Base-by-base conservation (phyloP, 2,888 invertebrate species). In the Lepetodrilus schrolli region DNA sequence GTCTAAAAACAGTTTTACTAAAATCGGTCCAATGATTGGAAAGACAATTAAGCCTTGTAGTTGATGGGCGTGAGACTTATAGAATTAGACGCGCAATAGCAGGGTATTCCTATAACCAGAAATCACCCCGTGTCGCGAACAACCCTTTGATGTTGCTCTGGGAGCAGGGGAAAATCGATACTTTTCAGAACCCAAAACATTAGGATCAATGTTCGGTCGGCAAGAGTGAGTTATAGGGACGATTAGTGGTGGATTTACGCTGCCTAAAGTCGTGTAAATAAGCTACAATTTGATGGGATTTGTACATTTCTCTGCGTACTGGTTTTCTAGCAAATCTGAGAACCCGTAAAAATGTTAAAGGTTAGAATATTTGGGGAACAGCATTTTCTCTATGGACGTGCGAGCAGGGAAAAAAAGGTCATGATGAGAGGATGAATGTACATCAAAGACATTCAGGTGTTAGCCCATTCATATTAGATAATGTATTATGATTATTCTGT, bases 221-320 rank as follows among this genome's bases (percentile, higher is more conserved):
- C 30, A 10, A 30, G 30, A 58, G 58, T 26, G 58, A 58, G 30
- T 58, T 58, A 58, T 58, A 30, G 26, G 23, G 34, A 58, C 58
- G 58, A 58, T 58, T 58, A 58, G 58, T 26, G 30, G 30, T n/a
- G 30, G 34, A 58, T 58, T 58, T 58, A 58, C 58, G 30, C n/a
- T 34, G 34, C 34, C 26, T 34, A 58, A 58, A 58, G 58, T 58
- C 58, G 58, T 30, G 58, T 58, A 58, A 58, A 58, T 58, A 58
- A 58, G 58, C 58, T 58, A 58, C 58, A 58, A 58, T 58, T 58
- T 58, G 58, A 58, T 30, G 30, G 58, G 58, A 58, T 58, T 58
- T 58, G 58, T 58, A 58, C 26, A 58, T 58, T 58, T 58, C 21
- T 30, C 58, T 34, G n/a, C 58, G 21, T 58, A 34, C 23, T 34